Base-by-base conservation (phyloP, 2,888 invertebrate species). In the Dasysyrphus albostriatus region DNA sequence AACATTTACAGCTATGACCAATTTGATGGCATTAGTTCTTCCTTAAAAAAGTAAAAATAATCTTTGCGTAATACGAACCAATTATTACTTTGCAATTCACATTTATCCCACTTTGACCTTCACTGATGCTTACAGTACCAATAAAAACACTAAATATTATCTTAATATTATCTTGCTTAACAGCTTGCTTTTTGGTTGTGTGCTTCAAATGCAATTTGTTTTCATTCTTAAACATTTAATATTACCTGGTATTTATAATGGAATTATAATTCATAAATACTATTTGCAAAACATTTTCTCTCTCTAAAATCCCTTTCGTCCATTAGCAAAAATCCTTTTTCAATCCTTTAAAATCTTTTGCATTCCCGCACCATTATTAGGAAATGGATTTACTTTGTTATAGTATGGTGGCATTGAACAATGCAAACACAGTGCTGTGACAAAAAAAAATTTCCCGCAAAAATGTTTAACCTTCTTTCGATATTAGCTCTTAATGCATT, bases 291-390 rank as follows among this genome's bases (percentile, higher is more conserved):
- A 69, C 69, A 69, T 70, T 54, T 69, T 39, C 39, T 37, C 16
- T 56, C 47, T 34, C 16, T 58, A 39, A 83, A 83, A 72, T 70
- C 79, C 79, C 51, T 79, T 67, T 39, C 70, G 69, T 84, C 83
- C 80, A 84, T 84, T 84, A 84, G 80, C 51, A 56, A 19, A 49
- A 77, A 77, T 77, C 65, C 63, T 65, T 63, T 75, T 75, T 32
- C 54, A 75, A 75, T 75, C 77, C 67, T 37, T 77, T 76, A 54
- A 81, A 81, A 81, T 73, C 54, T 47, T 59, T 37, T 24, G 32
- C 44, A 44, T 34, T 29, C 19, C 42, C 47, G 49, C 10, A 12
- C 39, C n/a, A n/a, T 49, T 37, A 59, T 34, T 51, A 9, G 76
- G n/a, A 51, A 39, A 24, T 2, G 16, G 39, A 77, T 51, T 47